phyloP scores from a whole-genome alignment of 2,113 vertebrate genomes.

The Myxocyprinus asiaticus region DNA sequence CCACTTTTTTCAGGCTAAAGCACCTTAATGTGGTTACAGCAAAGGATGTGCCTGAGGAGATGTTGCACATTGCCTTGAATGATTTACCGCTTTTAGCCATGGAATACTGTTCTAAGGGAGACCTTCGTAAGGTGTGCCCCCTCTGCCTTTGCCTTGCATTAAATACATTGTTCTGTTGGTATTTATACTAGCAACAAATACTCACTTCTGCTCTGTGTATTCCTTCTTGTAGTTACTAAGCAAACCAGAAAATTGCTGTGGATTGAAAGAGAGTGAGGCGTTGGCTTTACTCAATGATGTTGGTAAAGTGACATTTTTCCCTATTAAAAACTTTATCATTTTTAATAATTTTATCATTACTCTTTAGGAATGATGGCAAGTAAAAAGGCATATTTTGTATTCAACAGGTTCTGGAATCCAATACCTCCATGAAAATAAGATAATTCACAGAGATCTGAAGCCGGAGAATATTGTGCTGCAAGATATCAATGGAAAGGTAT shows the following conservation, averaged over 20 bases:
- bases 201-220: background rate
- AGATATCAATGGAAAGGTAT: constrained; percentile 88
- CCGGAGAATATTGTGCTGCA: constrained; percentile 98
- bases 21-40: constrained; percentile 90
- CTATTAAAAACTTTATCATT: constrained; percentile 14
- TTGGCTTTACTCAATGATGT: constrained; percentile 90
- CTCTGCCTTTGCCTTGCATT: no score
- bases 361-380: background rate
- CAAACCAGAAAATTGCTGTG: constrained; percentile 97
- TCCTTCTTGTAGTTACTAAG: constrained; percentile 83
- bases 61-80: constrained; percentile 87
- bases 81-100: constrained; percentile 93
- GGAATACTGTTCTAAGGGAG: constrained; percentile 95
- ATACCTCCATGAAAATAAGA: constrained; percentile 96
- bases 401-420: constrained; percentile 89
- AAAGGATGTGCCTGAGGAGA: constrained; percentile 89
- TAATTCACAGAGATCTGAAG: constrained; percentile 97
- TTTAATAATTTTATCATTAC: background rate
- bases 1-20: constrained; percentile 75
- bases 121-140: constrained; percentile 88
- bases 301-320: constrained; percentile 72
- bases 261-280: constrained; percentile 95
- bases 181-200: no score
- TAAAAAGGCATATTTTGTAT: background rate
- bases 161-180: no score